Evolutionary conservation across 2,797 vertebrate genomes (phyloP).

Genomic region (Pempheris klunzingeri): DNA sequence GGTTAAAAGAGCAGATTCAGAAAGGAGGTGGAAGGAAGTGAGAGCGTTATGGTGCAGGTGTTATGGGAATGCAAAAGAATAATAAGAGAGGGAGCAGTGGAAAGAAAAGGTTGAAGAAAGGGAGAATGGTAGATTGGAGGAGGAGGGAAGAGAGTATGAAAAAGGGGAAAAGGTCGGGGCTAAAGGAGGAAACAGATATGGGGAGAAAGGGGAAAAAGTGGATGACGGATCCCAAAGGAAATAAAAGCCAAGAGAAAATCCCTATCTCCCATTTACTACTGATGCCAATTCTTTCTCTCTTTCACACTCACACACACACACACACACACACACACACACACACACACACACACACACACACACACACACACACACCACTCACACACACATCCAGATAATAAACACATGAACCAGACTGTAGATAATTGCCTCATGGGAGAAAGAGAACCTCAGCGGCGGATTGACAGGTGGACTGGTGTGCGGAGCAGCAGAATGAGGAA

Average conservation of each 20-base stretch:
- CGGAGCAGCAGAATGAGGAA: constrained; percentile 37
- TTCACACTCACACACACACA: background rate
- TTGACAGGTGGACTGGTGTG: constrained; percentile 50
- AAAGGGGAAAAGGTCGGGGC: background rate
- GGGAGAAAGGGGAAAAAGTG: constrained; percentile 2
- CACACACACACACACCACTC: constrained; percentile 11
- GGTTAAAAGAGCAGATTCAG: constrained; percentile 8
- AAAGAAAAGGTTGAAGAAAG: background rate
- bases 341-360: background rate
- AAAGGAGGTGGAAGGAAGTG: background rate
- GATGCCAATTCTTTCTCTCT: background rate
- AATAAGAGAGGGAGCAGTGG: background rate
- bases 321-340: constrained; percentile 1
- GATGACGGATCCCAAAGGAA: constrained; percentile 53
- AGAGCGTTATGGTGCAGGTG: too few species aligned
- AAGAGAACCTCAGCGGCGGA: constrained; percentile 21
- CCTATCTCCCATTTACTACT: constrained; percentile 36
- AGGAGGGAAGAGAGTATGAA: background rate
- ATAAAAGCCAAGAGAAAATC: constrained; percentile 41
- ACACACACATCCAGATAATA: constrained; percentile 47
- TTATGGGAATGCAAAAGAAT: too few species aligned
- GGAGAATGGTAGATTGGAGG: background rate
- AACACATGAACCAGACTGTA: constrained; percentile 61
- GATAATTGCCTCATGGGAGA: constrained; percentile 58
- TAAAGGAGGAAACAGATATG: constrained; percentile 15